Base-by-base conservation (phyloP, 2,888 invertebrate genomes). In the Leptogaster cylindrica region DNA sequence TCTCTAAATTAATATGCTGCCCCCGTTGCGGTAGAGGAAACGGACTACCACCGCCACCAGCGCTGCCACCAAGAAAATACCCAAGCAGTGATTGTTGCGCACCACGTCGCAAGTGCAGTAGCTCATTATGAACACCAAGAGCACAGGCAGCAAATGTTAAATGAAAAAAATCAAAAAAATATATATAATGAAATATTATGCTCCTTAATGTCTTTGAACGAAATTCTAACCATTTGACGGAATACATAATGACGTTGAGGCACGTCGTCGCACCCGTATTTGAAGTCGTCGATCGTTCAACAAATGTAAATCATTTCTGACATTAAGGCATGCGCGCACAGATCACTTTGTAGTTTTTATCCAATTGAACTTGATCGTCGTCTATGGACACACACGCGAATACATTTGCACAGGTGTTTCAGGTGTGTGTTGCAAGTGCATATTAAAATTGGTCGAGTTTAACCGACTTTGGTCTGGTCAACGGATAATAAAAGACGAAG, bases 281-380 rank as follows among this genome's bases (percentile, higher is more conserved):
- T 65, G 70, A 70, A 70, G 70, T 65, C 70, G 44, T 67, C 67
- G 67, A 70, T 70, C 70, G 70, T 66, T 70, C 67, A 70, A 70
- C 70, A 70, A 70, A 70, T 70, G 70, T 70, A 70, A 70, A 70
- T 70, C 70, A 70, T 70, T 70, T 70, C 61, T 67, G 70, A 69
- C 69, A 69, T 58, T 66, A 63, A 70, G 70, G 70, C 70, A 70
- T 70, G 70, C 67, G 70, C 70, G 70, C 67, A 46, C 61, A 70
- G 65, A 66, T 67, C 65, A 52, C 65, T 65, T 50, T 39, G 50
- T 51, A 39, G 48, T 23, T 52, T n/a, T 33, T 36, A 36, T 36
- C 44, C 64, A 61, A 44, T 61, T 23, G 41, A 18, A 44, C 10
- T 6, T 18, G 61, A 36, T 50, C 14, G 46, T 14, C 31, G 25